These are phyloP conservation scores for Acanthochromis polyacanthus DNA, from an alignment of 2,113 vertebrate species.

Conservation along the genomic window DNA sequence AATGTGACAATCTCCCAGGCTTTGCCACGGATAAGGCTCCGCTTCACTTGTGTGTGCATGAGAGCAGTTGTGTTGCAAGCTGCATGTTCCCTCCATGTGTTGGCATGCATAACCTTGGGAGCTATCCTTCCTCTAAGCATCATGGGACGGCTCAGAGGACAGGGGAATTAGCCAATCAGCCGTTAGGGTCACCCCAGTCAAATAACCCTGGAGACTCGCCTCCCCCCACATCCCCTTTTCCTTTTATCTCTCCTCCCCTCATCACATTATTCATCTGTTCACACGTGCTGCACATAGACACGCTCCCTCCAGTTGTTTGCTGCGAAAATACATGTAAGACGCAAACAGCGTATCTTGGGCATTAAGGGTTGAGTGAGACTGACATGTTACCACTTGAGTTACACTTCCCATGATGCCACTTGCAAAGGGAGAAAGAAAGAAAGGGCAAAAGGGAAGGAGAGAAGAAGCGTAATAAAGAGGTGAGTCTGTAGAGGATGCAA, in stretches of 20 bases:
- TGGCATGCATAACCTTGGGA: constrained; percentile 73
- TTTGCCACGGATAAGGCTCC: constrained; percentile 49
- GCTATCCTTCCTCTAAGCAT: constrained; percentile 68
- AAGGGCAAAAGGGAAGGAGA: constrained; percentile 2
- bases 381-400: constrained; percentile 49
- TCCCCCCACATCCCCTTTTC: constrained; percentile 18
- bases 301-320: constrained; percentile 17
- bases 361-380: constrained; percentile 40
- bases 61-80: constrained; percentile 28
- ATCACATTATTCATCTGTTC: constrained; percentile 47
- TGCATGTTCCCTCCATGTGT: constrained; percentile 34
- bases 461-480: constrained; percentile 2
- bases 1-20: constrained; percentile 61
- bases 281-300: constrained; percentile 2
- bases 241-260: constrained; percentile 37
- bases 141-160: constrained; percentile 66
- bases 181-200: constrained; percentile 68
- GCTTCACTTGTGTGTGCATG: constrained; percentile 38
- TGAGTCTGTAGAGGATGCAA: constrained; percentile 41
- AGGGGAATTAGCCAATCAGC: constrained; percentile 70
- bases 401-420: constrained; percentile 42
- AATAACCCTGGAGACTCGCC: constrained; percentile 54
- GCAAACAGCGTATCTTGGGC: constrained; percentile 15
- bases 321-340: constrained; percentile 20
- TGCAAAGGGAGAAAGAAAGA: constrained; percentile 20